Base-by-base conservation (phyloP, 2,797 vertebrate species). In the Schizothorax lantsangensis region DNA sequence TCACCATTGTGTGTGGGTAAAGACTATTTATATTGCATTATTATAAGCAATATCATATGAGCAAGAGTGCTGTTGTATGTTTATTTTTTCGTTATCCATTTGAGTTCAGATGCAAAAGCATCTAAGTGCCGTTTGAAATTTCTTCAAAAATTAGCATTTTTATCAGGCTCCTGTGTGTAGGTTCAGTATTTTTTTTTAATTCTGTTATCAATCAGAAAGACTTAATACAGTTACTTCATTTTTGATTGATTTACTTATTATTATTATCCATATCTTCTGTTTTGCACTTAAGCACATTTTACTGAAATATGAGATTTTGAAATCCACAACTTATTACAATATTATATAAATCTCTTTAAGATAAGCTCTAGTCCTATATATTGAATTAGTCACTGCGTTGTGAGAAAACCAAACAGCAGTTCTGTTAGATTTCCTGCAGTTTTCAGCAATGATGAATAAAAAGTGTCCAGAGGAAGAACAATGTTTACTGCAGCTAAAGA, bases 401-500 rank as follows among this genome's bases (percentile, higher is more conserved):
- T n/a, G n/a, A n/a, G n/a, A 49, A 81, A 69, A 33, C 6, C 5
- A 3, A n/a, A 21, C 64, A 49, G 26, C 1, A 4, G 19, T 17
- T 79, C 12, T 43, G 77, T 79, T n/a, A 47, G 21, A 33, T 83
- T n/a, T 23, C 49, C 57, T 47, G 14, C 49, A 62, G 69, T 47
- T 6, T 59, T 75, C 57, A 26, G 72, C 30, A 64, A 21, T 30
- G 59, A 84, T 38, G 33, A 77, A 84, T 77, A 52, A 66, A 62
- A n/a, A 26, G 38, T 12, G 21, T 75, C 54, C 43, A n/a, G 21
- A 49, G 66, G 33, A 72, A 72, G 30, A 77, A 75, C 36, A 43
- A 43, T 64, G 57, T 84, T 66, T 84, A 84, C 57, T 52, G 72
- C 84, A 71, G 75, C 62, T 52, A 9, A 43, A 79, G 62, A 0